Base-by-base conservation (phyloP, 2,797 vertebrate genomes). In the Margarornis squamiger region DNA sequence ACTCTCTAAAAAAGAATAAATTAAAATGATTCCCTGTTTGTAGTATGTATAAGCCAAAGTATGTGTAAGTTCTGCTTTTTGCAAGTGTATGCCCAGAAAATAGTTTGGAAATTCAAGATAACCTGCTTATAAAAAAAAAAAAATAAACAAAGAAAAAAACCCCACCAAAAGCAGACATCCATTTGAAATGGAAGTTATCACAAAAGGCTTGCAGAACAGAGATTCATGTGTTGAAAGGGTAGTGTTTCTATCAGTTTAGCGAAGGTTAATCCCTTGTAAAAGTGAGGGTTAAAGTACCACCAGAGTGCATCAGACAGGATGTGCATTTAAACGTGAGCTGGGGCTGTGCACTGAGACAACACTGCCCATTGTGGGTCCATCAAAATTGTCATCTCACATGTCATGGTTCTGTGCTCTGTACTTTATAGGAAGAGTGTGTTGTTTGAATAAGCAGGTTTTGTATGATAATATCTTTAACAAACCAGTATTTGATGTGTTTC, bases 401-500 rank as follows among this genome's bases (percentile, higher is more conserved):
- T 55, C 58, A 71, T 83, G 71, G 34, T 67, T 93, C 86, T 90
- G 46, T 81, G 76, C 73, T 75, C 83, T 74, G 58, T 82, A 24
- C 49, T 92, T 90, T 73, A 90, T 16, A 88, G 83, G 83, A 93
- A 74, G 80, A 86, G 65, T 48, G 52, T 68, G 36, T 83, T 87
- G 76, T 91, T 90, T 90, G 86, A 84, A 75, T 95, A 91, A 96
- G 94, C 94, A 93, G 57, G 91, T 93, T 94, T 76, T 75, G n/a
- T 68, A 48, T 21, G 78, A 80, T 88, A 54, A 41, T 84, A 84
- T 88, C 88, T 92, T 54, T 71, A 91, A 54, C 86, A 83, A 95
- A 88, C 26, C 45, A 32, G 41, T 43, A 45, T 93, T 96, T 91
- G 74, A 75, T 80, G 71, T 76, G 59, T 92, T 62, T 95, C 96